These are phyloP conservation scores for Trichogramma pretiosum DNA, from an alignment of 1,140 invertebrate genomes.

Conservation along the genomic window DNA sequence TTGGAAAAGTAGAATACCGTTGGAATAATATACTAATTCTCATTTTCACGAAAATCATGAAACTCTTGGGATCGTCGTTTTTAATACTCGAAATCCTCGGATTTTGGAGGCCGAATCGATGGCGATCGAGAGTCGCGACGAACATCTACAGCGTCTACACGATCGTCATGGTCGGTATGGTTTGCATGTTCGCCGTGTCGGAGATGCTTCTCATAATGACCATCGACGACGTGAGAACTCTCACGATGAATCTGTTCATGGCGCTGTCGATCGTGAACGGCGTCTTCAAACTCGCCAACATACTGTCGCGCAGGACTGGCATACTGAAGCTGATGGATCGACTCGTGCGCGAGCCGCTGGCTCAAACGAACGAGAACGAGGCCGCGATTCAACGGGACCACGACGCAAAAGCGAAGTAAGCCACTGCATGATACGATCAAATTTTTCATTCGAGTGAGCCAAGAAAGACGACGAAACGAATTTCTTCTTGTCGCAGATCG, in stretches of 20 bases:
- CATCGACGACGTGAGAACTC: conserved; percentile 20
- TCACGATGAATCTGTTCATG: conserved; percentile 25
- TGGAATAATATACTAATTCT: background rate
- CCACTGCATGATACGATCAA: background rate
- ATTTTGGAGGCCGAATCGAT: conserved; percentile 22
- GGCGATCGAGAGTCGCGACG: conserved; percentile 2
- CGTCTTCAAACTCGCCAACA: conserved; percentile 20
- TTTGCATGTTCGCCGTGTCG: conserved; percentile 20
- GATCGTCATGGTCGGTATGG: conserved; percentile 15
- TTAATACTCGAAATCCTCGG: conserved; percentile 18
- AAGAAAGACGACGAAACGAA: background rate
- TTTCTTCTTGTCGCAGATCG: conserved; percentile 6
- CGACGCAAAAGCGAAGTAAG: background rate
- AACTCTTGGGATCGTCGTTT: conserved; percentile 5
- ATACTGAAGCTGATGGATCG: conserved; percentile 14
- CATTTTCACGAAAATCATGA: background rate
- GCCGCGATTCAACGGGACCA: background rate
- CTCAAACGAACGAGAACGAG: background rate
- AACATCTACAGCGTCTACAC: conserved; percentile 19
- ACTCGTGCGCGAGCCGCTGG: conserved; percentile 10
- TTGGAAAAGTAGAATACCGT: no score
- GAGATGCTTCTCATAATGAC: conserved; percentile 21
- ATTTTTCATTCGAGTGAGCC: background rate
- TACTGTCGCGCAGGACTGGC: conserved; percentile 15
- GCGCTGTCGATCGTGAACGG: conserved; percentile 23